A percentile compares a stretch with the other conserved stretches of the same genome.
These are phyloP conservation scores for Panthera tigris DNA, from an alignment of 2,113 vertebrate species.

Conservation along the genomic window DNA sequence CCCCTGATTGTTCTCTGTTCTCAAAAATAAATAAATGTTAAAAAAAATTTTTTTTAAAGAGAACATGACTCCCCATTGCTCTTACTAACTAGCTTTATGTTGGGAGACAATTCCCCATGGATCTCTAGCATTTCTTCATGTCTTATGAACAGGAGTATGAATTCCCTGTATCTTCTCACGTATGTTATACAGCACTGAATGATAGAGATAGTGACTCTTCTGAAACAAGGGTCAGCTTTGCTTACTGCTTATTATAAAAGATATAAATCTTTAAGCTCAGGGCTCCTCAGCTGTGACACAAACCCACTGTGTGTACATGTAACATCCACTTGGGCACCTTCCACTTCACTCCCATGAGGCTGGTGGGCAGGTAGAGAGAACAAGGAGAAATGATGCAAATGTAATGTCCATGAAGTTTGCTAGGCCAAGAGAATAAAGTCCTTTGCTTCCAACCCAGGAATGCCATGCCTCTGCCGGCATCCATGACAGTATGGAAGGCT, in stretches of 20 bases:
- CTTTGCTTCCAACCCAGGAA: background rate
- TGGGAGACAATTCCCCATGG: background rate
- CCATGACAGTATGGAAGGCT: background rate
- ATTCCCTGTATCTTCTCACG: background rate
- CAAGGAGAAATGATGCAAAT: background rate
- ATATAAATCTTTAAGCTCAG: background rate
- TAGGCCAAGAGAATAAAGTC: background rate
- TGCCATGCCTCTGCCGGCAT: background rate
- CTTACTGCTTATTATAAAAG: background rate
- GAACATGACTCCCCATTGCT: background rate
- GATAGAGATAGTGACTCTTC: background rate
- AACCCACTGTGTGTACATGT: background rate
- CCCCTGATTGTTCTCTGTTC: too few species aligned
- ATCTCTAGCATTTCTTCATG: background rate
- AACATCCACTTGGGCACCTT: background rate
- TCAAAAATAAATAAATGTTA: too few species aligned
- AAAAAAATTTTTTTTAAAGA: too few species aligned
- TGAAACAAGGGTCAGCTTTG: background rate
- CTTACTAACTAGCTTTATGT: background rate
- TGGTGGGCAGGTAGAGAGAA: background rate
- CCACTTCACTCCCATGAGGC: background rate
- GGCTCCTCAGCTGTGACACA: background rate
- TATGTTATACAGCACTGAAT: background rate
- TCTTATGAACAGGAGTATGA: background rate
- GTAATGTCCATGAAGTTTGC: background rate